Evolutionary conservation across 1,140 invertebrate genomes (phyloP).

Genomic region (Uloborus diversus): DNA sequence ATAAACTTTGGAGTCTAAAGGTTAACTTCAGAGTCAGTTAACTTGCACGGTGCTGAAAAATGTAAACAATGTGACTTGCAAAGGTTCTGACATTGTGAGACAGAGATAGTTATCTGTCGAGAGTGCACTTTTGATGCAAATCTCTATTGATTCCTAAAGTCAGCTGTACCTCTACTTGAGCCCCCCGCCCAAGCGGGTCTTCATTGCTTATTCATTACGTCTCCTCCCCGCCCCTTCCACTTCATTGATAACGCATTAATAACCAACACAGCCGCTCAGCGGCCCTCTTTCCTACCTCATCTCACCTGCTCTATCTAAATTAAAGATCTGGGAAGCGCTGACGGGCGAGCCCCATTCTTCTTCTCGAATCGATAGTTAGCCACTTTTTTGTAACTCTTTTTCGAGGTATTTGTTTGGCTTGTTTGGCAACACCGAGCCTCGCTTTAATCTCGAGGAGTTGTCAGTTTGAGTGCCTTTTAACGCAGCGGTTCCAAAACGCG

Average conservation of each 20-base stretch:
- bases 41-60: no score
- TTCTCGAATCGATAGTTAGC: slow-evolving; percentile 8
- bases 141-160: not conserved
- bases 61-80: no score
- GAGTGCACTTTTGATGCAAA: no score
- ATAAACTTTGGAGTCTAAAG: no score
- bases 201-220: slow-evolving; percentile 40
- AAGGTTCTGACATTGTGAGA: no score
- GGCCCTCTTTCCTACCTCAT: not conserved
- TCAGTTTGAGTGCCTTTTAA: slow-evolving; percentile 21
- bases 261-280: not conserved
- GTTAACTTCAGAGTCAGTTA: no score
- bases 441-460: slow-evolving; percentile 21
- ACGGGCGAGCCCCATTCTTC: not conserved
- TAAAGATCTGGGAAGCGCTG: slow-evolving; percentile 24
- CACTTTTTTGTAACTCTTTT: not conserved
- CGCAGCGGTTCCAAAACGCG: not conserved
- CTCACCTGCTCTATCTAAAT: slow-evolving; percentile 48
- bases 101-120: no score
- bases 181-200: not conserved
- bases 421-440: no score
- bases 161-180: not conserved
- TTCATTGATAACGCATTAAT: slow-evolving; percentile 47
- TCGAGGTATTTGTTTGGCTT: not conserved
- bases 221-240: slow-evolving; percentile 6